Conservation (phyloP, 1,140 invertebrate genomes). For the Colletes gigas region DNA sequence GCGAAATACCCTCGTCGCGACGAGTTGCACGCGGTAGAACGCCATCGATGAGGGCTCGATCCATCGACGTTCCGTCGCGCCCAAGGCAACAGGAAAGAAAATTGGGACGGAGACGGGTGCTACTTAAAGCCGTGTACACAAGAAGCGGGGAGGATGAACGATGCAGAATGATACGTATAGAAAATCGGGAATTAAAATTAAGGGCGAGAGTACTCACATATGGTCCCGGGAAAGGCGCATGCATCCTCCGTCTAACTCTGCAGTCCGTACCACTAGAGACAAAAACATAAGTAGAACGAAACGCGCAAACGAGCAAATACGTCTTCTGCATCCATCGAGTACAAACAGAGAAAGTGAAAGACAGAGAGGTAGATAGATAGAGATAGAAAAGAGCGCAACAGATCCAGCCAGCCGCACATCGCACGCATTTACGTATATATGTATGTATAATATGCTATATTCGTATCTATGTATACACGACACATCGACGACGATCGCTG, state of each 20-base stretch:
- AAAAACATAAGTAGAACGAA: slow-evolving; percentile 80
- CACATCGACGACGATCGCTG: slow-evolving; percentile 43
- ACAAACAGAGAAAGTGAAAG: slow-evolving; percentile 38
- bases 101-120: background rate
- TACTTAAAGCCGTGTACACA: background rate
- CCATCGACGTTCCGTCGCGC: background rate
- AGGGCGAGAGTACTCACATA: slow-evolving; percentile 79
- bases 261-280: slow-evolving; percentile 82
- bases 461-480: slow-evolving; percentile 34
- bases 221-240: slow-evolving; percentile 81
- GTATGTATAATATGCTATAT: slow-evolving; percentile 35
- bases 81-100: background rate
- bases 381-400: slow-evolving; percentile 65
- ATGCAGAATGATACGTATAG: slow-evolving; percentile 1
- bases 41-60: background rate
- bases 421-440: slow-evolving; percentile 63
- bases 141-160: background rate
- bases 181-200: slow-evolving; percentile 63
- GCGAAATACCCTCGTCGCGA: background rate
- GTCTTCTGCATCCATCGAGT: slow-evolving; percentile 57
- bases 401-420: slow-evolving; percentile 71
- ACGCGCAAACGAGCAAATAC: slow-evolving; percentile 69
- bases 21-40: background rate
- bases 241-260: slow-evolving; percentile 82
- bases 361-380: slow-evolving; percentile 9